Percentiles rank a stretch among this genome's conserved stretches.
Evolutionary conservation across 2,888 invertebrate genomes (phyloP).

Genomic region (Leptogaster cylindrica): DNA sequence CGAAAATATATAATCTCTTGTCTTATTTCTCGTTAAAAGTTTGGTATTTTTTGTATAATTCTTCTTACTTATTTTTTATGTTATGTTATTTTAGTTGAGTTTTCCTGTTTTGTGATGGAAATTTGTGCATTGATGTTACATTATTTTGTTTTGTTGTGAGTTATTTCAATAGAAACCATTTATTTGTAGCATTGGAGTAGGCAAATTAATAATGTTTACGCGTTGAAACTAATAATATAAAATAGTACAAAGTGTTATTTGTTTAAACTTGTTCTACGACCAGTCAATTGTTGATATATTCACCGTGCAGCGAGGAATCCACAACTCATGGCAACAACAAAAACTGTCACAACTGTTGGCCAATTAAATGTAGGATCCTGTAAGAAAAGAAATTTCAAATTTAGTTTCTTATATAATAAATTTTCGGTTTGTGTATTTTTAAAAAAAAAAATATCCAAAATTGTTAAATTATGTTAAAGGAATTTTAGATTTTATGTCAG

Average conservation of each 20-base stretch:
- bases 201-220: neutral
- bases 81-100: constrained; percentile 28
- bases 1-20: constrained; percentile 30
- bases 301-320: constrained; percentile 62
- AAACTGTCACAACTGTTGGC: constrained; percentile 62
- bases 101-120: constrained; percentile 21
- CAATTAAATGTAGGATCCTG: constrained; percentile 61
- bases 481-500: neutral
- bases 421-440: too few species aligned
- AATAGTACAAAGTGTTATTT: neutral
- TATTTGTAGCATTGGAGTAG: constrained; percentile 12
- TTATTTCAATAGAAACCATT: constrained; percentile 34
- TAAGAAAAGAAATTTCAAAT: constrained; percentile 48
- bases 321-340: constrained; percentile 62
- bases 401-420: too few species aligned
- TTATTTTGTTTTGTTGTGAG: constrained; percentile 11
- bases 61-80: too few species aligned
- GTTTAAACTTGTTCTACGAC: neutral
- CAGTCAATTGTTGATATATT: constrained; percentile 48
- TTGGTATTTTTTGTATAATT: constrained; percentile 36
- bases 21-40: constrained; percentile 22
- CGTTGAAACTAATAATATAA: neutral
- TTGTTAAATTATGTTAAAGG: neutral
- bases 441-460: too few species aligned
- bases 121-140: constrained; percentile 35